A percentile compares a stretch with the other conserved stretches of the same genome.
phyloP scores from a whole-genome alignment of 2,113 vertebrate species.

The Lagopus leucura region DNA sequence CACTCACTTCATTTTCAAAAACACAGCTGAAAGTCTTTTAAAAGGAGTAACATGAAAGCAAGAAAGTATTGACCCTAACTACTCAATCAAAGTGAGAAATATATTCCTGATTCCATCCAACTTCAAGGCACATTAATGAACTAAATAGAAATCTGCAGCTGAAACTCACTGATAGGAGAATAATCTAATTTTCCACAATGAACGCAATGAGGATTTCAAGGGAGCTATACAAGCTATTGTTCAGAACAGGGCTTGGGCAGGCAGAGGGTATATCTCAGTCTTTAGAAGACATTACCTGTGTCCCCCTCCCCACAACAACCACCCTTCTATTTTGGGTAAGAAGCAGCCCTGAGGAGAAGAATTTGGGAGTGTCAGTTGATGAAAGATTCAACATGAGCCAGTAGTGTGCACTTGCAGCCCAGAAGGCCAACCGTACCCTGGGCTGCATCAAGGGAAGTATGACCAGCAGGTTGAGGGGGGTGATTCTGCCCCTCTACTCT shows the following conservation, averaged over 20 bases:
- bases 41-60: slow-evolving; percentile 38
- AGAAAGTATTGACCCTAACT: slow-evolving; percentile 52
- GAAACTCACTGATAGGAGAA: slow-evolving; percentile 64
- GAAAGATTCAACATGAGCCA: no score
- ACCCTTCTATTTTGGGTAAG: not conserved
- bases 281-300: not conserved
- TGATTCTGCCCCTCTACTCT: no score
- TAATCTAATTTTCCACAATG: slow-evolving; percentile 61
- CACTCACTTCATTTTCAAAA: slow-evolving; percentile 67
- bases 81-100: slow-evolving; percentile 71
- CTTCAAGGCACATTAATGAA: slow-evolving; percentile 69
- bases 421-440: no score
- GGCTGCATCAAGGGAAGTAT: no score
- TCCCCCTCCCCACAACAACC: not conserved
- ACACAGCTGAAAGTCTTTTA: slow-evolving; percentile 62
- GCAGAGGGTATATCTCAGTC: not conserved
- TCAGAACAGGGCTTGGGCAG: not conserved
- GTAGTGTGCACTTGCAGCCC: no score
- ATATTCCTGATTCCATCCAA: slow-evolving; percentile 61
- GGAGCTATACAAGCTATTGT: slow-evolving; percentile 8
- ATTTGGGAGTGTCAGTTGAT: no score
- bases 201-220: slow-evolving; percentile 48
- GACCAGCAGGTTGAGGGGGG: no score
- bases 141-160: slow-evolving; percentile 57
- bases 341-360: not conserved